Conservation (phyloP, 2,888 invertebrate species). For the Notodonta ziczac region DNA sequence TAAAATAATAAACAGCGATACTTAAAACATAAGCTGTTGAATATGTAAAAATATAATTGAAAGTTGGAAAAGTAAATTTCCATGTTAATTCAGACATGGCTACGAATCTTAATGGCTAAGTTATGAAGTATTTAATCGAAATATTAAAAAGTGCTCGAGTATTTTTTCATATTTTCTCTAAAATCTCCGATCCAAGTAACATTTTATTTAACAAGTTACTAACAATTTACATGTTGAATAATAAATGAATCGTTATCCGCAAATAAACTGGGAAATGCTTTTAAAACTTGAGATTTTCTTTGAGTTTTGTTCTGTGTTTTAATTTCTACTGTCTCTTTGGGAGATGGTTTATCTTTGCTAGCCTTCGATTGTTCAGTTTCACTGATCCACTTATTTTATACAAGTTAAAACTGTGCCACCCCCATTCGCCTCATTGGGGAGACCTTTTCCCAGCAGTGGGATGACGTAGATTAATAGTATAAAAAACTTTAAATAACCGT, state of each 20-base stretch:
- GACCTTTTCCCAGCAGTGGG: no score
- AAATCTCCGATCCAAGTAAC: conserved; percentile 47
- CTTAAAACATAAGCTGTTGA: conserved; percentile 46
- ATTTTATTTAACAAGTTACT: conserved; percentile 69
- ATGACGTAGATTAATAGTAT: no score
- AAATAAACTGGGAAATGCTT: conserved; percentile 67
- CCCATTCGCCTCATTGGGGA: no score
- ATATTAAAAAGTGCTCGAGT: conserved; percentile 40
- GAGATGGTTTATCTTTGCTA: conserved; percentile 5
- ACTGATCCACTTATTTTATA: neutral
- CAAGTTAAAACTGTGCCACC: neutral
- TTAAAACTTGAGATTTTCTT: conserved; percentile 53
- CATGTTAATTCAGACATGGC: conserved; percentile 54
- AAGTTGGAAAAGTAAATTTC: conserved; percentile 59
- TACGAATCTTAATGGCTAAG: conserved; percentile 56
- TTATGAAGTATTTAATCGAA: conserved; percentile 50
- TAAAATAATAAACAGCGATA: conserved; percentile 25
- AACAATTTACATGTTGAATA: conserved; percentile 80
- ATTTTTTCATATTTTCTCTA: conserved; percentile 35
- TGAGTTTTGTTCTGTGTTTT: conserved; percentile 41
- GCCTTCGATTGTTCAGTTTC: neutral
- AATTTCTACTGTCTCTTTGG: conserved; percentile 45
- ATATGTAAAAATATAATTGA: conserved; percentile 51
- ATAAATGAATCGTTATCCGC: conserved; percentile 61
- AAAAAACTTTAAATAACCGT: no score